Percentiles rank a stretch among this genome's conserved stretches.
These are phyloP conservation scores for Drosophila leonis DNA, from an alignment of 2,888 invertebrate genomes.

Conservation along the genomic window DNA sequence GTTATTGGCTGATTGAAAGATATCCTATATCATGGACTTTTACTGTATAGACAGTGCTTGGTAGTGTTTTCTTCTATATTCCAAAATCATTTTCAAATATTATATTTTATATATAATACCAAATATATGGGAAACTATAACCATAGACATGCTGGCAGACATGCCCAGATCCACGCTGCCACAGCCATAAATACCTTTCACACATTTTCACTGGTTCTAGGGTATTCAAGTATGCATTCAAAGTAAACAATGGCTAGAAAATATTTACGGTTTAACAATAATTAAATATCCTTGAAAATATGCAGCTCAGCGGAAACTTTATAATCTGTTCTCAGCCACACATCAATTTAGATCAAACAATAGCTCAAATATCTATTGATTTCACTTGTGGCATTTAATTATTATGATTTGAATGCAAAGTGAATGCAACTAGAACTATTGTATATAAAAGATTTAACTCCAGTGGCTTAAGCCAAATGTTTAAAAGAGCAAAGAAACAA, in stretches of 20 bases:
- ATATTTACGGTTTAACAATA: constrained; percentile 2
- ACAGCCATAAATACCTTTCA: neutral
- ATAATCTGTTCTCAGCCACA: neutral
- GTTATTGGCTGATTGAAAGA: neutral
- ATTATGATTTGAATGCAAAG: constrained; percentile 1
- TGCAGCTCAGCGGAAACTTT: neutral
- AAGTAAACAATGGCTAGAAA: constrained; percentile 8
- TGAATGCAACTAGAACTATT: neutral
- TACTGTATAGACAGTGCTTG: neutral
- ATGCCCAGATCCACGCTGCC: no score
- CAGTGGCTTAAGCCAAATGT: neutral
- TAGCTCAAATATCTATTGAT: neutral
- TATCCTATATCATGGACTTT: neutral
- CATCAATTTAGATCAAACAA: constrained; percentile 1
- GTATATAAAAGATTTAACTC: neutral
- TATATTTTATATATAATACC: neutral
- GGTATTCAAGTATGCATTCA: neutral
- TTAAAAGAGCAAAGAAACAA: neutral
- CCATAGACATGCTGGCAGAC: no score
- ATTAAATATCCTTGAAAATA: constrained; percentile 6
- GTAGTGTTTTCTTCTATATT: neutral
- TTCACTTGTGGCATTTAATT: neutral
- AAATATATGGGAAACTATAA: neutral
- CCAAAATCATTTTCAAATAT: neutral
- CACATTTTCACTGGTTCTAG: neutral